These are phyloP conservation scores for Philaethria dido DNA, from an alignment of 2,888 invertebrate species.

Conservation along the genomic window DNA sequence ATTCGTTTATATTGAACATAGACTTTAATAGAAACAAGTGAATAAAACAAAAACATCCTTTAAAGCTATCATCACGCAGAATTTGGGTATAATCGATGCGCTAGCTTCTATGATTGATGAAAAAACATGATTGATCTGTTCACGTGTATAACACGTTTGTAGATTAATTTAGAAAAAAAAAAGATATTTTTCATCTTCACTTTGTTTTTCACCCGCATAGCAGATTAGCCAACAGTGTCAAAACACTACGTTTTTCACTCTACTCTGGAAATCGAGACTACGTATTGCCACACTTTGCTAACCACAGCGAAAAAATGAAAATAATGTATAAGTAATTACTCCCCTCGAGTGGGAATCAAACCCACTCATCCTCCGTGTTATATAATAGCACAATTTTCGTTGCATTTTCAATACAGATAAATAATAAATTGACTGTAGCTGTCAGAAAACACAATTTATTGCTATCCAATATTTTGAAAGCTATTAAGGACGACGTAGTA, in stretches of 20 bases:
- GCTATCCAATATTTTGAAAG: constrained; percentile 1
- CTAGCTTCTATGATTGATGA: constrained; percentile 13
- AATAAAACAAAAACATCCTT: neutral
- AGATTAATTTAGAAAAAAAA: neutral
- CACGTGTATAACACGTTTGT: constrained; percentile 7
- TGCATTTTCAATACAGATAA: too few relatives aligned
- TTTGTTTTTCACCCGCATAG: too few relatives aligned
- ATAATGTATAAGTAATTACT: too few relatives aligned
- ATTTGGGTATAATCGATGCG: constrained; percentile 5
- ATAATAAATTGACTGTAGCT: neutral
- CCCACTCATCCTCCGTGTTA: too few relatives aligned
- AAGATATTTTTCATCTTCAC: neutral
- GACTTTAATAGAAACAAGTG: neutral
- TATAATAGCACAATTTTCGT: too few relatives aligned
- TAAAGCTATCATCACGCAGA: constrained; percentile 8
- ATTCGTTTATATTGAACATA: neutral
- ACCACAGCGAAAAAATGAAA: neutral
- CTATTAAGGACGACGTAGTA: constrained; percentile 21
- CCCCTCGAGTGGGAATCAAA: too few relatives aligned
- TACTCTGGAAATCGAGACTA: too few relatives aligned
- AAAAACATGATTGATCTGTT: constrained; percentile 15
- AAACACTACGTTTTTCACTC: too few relatives aligned
- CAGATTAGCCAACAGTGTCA: too few relatives aligned
- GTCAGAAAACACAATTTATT: constrained; percentile 1
- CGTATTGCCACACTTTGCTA: too few relatives aligned